Base-by-base conservation (phyloP, 2,113 vertebrate species). In the Cheirogaleus medius region DNA sequence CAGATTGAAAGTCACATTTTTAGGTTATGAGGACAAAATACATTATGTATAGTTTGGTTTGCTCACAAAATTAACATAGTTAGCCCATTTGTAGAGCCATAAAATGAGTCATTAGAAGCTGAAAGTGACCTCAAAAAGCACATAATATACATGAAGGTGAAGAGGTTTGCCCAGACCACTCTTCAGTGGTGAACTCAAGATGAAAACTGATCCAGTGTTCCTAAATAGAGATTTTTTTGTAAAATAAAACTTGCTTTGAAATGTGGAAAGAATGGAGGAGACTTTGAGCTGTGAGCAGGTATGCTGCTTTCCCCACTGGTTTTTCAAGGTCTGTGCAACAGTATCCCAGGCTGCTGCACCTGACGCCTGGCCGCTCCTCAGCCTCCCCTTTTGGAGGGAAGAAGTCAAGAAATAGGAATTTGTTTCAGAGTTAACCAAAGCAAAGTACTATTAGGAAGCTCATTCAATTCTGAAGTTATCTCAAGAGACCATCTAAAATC, bases 361-460 rank as follows among this genome's bases (percentile, higher is more conserved):
- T 34, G 42, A 32, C 21, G 7, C 17, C n/a, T 27, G 20, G 4
- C 1, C 42, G 9, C 47, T 91, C n/a, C 47, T 29, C 52, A 37
- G 3, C 18, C 8, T 56, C 32, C 54, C n/a, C 25, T 63, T 64
- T 58, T 83, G 3, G 44, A 77, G n/a, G 20, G 39, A 10, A 90
- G 14, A 34, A 56, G 1, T 68, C 60, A 66, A 37, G 25, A 54
- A 42, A 47, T 85, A 23, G 1, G 7, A 88, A 32, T 58, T 47
- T 56, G 27, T 87, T 94, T 95, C 60, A 69, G 64, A 80, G 42
- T 58, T 60, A 85, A 56, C 20, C 58, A 64, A 64, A 86, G 58
- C n/a, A 49, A 68, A 34, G 17, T 21, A 21, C n/a, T 78, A 27
- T 12, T 78, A 63, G 66, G 69, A 77, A 78, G 47, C 29, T 80